Conservation (phyloP, 2,797 vertebrate species). For the Lophius americanus region DNA sequence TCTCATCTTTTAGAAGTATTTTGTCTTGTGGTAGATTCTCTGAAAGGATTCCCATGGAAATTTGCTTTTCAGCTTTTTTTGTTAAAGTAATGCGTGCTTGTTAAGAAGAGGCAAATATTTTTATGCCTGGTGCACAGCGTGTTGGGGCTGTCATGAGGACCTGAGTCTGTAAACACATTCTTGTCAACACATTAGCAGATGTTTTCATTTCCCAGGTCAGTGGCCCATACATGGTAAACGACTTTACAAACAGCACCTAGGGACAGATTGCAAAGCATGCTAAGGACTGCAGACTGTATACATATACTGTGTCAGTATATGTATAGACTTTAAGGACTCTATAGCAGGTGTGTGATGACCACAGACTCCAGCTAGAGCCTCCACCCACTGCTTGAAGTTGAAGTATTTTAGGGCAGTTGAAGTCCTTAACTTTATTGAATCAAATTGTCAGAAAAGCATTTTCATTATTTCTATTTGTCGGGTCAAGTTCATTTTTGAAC, state of each 20-base stretch:
- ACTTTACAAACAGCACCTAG: too few relatives aligned
- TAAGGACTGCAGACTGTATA: conserved; percentile 16
- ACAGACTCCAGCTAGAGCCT: not conserved
- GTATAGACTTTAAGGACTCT: not conserved
- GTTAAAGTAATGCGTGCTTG: too few relatives aligned
- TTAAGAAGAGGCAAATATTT: too few relatives aligned
- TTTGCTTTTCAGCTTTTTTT: not conserved
- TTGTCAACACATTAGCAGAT: conserved; percentile 48
- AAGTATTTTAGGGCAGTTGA: not conserved
- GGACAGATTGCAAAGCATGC: conserved; percentile 12
- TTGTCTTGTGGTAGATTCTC: not conserved
- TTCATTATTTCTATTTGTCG: not conserved
- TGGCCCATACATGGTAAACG: conserved; percentile 47
- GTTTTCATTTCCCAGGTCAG: conserved; percentile 40
- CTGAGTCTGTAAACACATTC: conserved; percentile 36
- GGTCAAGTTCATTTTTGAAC: not conserved
- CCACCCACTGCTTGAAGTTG: not conserved
- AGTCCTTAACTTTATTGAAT: conserved; percentile 11
- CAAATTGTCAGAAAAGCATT: conserved; percentile 1
- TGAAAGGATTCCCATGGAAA: not conserved
- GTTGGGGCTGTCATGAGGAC: not conserved
- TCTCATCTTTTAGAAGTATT: conserved; percentile 21
- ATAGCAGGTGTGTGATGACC: too few relatives aligned
- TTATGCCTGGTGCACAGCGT: not conserved
- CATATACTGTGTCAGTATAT: conserved; percentile 1